Percentiles rank a stretch among this genome's conserved stretches.
Conservation (phyloP, 2,888 invertebrate species). For the Hemistola chrysoprasaria region DNA sequence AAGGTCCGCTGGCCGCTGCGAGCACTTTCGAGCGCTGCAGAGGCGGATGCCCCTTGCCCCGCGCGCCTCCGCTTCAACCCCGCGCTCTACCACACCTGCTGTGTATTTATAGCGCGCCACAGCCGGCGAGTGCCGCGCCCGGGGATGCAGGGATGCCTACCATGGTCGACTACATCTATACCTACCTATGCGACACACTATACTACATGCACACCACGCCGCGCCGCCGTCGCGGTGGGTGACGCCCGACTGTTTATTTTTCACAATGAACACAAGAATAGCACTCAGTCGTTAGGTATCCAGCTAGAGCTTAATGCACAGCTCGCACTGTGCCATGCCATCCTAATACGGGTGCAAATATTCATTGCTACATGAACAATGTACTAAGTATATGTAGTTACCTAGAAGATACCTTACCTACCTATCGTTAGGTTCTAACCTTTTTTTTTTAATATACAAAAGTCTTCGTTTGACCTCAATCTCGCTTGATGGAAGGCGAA, state of each 20-base stretch:
- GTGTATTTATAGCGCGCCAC: conserved; percentile 78
- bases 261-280: conserved; percentile 70
- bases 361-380: background rate
- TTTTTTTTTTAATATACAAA: no score
- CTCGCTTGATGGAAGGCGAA: no score
- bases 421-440: no score
- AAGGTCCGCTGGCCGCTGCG: conserved; percentile 81
- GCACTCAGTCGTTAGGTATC: conserved; percentile 48
- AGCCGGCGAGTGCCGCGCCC: conserved; percentile 61
- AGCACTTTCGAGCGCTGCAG: conserved; percentile 77
- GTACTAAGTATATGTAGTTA: no score
- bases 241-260: conserved; percentile 64
- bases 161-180: conserved; percentile 60
- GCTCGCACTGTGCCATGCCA: conserved; percentile 26
- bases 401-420: no score
- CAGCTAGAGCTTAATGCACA: conserved; percentile 35
- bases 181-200: conserved; percentile 45
- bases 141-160: conserved; percentile 76
- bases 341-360: conserved; percentile 14
- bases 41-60: conserved; percentile 74
- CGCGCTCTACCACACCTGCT: conserved; percentile 73
- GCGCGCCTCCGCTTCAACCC: conserved; percentile 52
- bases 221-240: conserved; percentile 43
- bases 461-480: no score
- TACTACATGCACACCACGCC: conserved; percentile 22